These are phyloP conservation scores for Cheirogaleus major DNA, from an alignment of 2,797 vertebrate genomes.

Conservation along the genomic window DNA sequence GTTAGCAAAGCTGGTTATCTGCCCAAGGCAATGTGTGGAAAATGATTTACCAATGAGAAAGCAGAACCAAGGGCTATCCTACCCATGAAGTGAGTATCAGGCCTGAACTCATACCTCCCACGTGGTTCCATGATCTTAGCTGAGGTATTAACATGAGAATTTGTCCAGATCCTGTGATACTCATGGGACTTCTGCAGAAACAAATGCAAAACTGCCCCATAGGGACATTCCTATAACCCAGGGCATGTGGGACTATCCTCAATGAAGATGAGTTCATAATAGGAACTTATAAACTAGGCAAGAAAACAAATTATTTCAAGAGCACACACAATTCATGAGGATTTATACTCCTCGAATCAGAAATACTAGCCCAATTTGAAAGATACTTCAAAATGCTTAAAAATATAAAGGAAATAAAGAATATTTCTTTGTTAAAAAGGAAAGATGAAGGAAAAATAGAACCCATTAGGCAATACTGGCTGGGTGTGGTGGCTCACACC, in stretches of 20 bases:
- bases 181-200: neutral
- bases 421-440: too few species aligned
- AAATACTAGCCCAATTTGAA: neutral
- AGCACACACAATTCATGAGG: neutral
- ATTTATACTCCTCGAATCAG: neutral
- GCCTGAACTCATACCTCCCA: neutral
- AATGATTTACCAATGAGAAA: neutral
- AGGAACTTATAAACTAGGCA: neutral
- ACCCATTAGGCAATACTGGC: neutral
- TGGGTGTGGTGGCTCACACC: too few species aligned
- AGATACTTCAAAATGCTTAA: neutral
- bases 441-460: neutral
- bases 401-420: neutral
- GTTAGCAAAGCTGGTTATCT: neutral
- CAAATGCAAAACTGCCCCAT: neutral
- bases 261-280: neutral
- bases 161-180: neutral
- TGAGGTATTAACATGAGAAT: neutral
- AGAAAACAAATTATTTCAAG: neutral
- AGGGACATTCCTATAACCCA: neutral
- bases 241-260: neutral
- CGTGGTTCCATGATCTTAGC: neutral
- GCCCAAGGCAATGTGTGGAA: neutral
- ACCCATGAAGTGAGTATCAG: neutral
- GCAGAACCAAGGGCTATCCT: neutral